These are phyloP conservation scores for Brachyopa scutellaris DNA, from an alignment of 2,888 invertebrate genomes.

Conservation along the genomic window DNA sequence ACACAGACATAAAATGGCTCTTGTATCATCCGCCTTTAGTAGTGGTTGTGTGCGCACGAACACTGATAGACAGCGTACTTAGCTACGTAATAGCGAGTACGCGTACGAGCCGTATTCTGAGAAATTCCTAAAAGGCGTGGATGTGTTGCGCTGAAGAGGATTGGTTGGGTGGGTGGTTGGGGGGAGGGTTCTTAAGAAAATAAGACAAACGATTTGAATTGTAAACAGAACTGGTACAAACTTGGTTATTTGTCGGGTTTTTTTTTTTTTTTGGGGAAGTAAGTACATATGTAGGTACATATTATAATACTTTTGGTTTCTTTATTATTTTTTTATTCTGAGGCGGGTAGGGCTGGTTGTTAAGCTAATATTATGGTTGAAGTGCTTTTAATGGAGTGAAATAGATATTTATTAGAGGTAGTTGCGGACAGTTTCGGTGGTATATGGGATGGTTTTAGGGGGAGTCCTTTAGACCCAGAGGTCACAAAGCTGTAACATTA, in stretches of 20 bases:
- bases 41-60: constrained; percentile 10
- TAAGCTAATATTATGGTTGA: not conserved
- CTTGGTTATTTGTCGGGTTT: constrained; percentile 29
- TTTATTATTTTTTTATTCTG: constrained; percentile 25
- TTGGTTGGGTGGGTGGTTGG: not conserved
- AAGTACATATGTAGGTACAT: too few relatives aligned
- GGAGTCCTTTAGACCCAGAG: too few relatives aligned
- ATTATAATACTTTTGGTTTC: constrained; percentile 53
- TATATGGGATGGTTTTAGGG: too few relatives aligned
- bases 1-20: constrained; percentile 39
- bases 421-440: too few relatives aligned
- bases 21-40: constrained; percentile 8
- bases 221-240: constrained; percentile 51
- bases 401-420: too few relatives aligned
- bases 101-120: constrained; percentile 4
- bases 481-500: too few relatives aligned
- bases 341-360: too few relatives aligned
- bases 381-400: not conserved
- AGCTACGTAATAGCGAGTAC: constrained; percentile 18
- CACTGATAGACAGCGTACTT: constrained; percentile 19
- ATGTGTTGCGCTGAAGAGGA: not conserved
- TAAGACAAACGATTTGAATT: constrained; percentile 28
- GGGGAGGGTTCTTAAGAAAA: constrained; percentile 5
- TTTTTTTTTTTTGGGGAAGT: too few relatives aligned
- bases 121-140: constrained; percentile 32